A percentile compares a stretch with the other conserved stretches of the same genome.
phyloP scores from a whole-genome alignment of 2,113 vertebrate genomes.

The Amia ocellicauda region DNA sequence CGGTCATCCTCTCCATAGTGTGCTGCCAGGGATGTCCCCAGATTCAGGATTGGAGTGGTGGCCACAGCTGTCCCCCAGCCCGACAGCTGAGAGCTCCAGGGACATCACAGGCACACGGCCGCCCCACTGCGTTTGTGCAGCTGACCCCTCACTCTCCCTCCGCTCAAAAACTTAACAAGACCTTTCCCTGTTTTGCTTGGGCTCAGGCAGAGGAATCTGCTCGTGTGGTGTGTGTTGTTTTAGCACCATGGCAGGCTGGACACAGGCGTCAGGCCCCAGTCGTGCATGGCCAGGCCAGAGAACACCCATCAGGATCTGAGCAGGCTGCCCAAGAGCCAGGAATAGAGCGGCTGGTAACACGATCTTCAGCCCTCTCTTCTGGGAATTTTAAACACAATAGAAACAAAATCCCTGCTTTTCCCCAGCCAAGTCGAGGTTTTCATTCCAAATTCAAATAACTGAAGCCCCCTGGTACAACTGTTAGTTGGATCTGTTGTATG shows the following conservation, averaged over 20 bases:
- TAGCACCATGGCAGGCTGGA: slow-evolving; percentile 22
- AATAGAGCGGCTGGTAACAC: slow-evolving; percentile 1
- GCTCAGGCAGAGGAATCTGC: slow-evolving; percentile 25
- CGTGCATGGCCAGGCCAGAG: slow-evolving; percentile 11
- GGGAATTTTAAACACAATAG: slow-evolving; percentile 7
- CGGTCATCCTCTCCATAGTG: no score
- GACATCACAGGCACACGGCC: slow-evolving; percentile 38
- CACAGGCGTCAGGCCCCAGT: slow-evolving; percentile 26
- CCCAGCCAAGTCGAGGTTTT: no score
- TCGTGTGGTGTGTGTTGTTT: slow-evolving; percentile 32
- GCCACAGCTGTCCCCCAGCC: slow-evolving; percentile 41
- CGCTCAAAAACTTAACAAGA: background rate
- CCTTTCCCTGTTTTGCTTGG: slow-evolving; percentile 15
- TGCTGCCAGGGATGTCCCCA: no score
- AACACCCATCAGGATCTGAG: background rate
- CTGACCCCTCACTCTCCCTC: slow-evolving; percentile 25
- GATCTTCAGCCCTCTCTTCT: slow-evolving; percentile 13
- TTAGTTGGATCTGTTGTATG: no score
- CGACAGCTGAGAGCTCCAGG: slow-evolving; percentile 39
- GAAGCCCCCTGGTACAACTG: no score
- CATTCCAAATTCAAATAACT: no score
- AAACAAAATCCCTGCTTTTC: no score
- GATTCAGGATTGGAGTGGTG: no score
- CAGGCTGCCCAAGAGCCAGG: slow-evolving; percentile 14
- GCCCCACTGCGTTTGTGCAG: slow-evolving; percentile 25